phyloP scores from a whole-genome alignment of 1,140 invertebrate genomes.

The Caenorhabditis remanei region DNA sequence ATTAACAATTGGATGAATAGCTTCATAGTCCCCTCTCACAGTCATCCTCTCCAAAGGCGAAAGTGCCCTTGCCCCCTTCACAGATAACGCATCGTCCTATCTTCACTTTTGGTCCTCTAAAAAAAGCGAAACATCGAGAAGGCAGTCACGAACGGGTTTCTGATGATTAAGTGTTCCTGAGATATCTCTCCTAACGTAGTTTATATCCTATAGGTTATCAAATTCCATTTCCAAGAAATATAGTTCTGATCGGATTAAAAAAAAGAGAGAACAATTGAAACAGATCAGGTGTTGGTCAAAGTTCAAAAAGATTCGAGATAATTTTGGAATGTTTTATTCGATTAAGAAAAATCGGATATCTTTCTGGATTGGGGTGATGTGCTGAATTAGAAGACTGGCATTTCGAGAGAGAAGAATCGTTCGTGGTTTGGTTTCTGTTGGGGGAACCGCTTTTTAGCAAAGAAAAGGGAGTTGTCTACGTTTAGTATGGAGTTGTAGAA shows the following conservation, averaged over 20 bases:
- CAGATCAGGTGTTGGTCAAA: constrained; percentile 2
- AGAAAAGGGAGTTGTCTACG: no score
- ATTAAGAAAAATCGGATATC: neutral
- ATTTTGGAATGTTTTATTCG: neutral
- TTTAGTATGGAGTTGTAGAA: no score
- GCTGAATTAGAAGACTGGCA: no score
- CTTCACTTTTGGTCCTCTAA: neutral
- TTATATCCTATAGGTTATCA: neutral
- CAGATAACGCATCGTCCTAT: neutral
- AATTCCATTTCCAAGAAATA: neutral
- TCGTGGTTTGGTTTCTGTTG: no score
- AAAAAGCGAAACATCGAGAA: constrained; percentile 7
- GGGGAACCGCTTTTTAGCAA: no score
- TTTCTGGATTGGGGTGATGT: no score
- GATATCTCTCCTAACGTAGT: neutral
- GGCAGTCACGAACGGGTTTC: neutral
- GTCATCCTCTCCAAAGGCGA: neutral
- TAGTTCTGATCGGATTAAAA: neutral
- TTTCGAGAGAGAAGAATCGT: no score
- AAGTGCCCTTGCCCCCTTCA: neutral
- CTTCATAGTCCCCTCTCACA: neutral
- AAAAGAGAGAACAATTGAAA: neutral
- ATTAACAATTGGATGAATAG: constrained; percentile 56
- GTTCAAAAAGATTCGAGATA: neutral
- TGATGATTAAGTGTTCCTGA: constrained; percentile 10